A percentile compares a stretch with the other conserved stretches of the same genome.
These are phyloP conservation scores for Notocelia uddmanniana DNA, from an alignment of 2,888 invertebrate genomes.

Conservation along the genomic window DNA sequence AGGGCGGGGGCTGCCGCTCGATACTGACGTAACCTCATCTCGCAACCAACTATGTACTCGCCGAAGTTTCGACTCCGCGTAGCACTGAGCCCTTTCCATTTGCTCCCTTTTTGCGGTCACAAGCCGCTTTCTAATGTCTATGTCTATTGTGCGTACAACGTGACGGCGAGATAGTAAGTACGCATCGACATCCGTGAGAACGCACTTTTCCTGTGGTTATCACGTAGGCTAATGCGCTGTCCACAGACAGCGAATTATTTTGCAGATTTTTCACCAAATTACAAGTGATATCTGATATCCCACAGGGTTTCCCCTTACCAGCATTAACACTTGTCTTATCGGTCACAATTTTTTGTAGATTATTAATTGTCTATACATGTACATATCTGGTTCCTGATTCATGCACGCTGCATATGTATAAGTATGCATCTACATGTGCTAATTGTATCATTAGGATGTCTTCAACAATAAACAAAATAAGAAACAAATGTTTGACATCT, in stretches of 20 bases:
- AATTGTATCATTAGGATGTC: neutral
- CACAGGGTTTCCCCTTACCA: too few species aligned
- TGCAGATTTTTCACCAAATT: slow-evolving; percentile 12
- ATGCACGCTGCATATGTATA: neutral
- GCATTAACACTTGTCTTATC: too few species aligned
- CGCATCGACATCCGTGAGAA: slow-evolving; percentile 80
- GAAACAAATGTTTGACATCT: too few species aligned
- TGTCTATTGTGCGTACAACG: slow-evolving; percentile 76
- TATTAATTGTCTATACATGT: neutral
- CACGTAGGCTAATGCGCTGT: slow-evolving; percentile 58
- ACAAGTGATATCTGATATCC: neutral
- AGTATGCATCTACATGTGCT: too few species aligned
- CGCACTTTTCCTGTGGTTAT: slow-evolving; percentile 58
- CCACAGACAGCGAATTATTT: too few species aligned
- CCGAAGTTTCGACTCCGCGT: slow-evolving; percentile 56
- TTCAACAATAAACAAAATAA: neutral
- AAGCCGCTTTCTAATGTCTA: slow-evolving; percentile 81
- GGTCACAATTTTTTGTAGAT: too few species aligned
- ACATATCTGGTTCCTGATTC: slow-evolving; percentile 3
- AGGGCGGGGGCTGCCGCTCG: slow-evolving; percentile 63
- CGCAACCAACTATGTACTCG: slow-evolving; percentile 60
- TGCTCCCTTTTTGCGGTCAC: slow-evolving; percentile 82
- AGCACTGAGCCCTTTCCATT: slow-evolving; percentile 71
- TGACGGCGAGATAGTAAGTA: slow-evolving; percentile 69
- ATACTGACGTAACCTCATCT: slow-evolving; percentile 80